Evolutionary conservation across 1,140 invertebrate species (phyloP).

Genomic region (Samia ricini): DNA sequence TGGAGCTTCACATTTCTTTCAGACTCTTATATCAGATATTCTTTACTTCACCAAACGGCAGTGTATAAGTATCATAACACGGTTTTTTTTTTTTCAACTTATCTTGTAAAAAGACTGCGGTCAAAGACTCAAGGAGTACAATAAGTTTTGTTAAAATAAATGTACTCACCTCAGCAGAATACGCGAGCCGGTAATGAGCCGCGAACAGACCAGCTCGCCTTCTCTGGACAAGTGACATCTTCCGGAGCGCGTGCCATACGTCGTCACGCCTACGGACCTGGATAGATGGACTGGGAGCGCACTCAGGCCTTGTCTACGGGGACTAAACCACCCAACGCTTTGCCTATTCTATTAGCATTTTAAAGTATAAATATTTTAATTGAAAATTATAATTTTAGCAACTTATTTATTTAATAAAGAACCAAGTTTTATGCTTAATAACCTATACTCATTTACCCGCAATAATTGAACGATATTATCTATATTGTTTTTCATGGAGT

Average conservation of each 20-base stretch:
- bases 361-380: too few species aligned
- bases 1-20: too few species aligned
- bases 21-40: too few species aligned
- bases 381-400: too few species aligned
- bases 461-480: too few species aligned
- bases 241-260: conserved; percentile 22
- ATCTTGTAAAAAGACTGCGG: background rate
- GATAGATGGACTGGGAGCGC: background rate
- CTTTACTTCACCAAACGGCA: too few species aligned
- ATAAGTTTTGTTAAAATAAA: background rate
- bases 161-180: conserved; percentile 6
- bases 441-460: too few species aligned
- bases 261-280: conserved; percentile 7
- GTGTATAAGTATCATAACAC: too few species aligned
- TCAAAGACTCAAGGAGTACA: background rate
- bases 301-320: background rate
- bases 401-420: too few species aligned
- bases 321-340: background rate
- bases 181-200: conserved; percentile 23
- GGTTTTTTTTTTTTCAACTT: background rate
- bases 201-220: conserved; percentile 21
- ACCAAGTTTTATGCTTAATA: too few species aligned
- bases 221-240: conserved; percentile 25
- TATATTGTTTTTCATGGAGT: too few species aligned
- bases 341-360: too few species aligned